A percentile compares a stretch with the other conserved stretches of the same genome.
Conservation (phyloP, 2,113 vertebrate species). For the Nycticebus coucang region DNA sequence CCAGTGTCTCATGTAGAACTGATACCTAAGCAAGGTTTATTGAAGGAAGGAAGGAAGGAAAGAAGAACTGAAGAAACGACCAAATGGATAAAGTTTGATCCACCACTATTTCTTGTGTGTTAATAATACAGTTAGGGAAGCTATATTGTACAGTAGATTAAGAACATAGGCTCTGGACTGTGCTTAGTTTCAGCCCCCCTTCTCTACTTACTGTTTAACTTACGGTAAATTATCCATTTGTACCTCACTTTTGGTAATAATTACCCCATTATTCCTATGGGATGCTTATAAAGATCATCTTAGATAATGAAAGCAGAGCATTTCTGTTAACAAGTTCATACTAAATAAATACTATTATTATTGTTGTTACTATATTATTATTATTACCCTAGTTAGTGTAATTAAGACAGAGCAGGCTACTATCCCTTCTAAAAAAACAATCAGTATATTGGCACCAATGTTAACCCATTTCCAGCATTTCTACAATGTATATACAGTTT, state of each 20-base stretch:
- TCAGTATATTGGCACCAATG: not conserved
- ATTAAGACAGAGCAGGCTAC: not conserved
- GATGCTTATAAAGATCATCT: not conserved
- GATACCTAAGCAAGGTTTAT: not conserved
- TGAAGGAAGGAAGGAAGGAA: not conserved
- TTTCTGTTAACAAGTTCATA: not conserved
- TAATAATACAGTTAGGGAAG: not conserved
- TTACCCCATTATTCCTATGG: not conserved
- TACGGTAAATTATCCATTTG: not conserved
- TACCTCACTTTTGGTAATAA: not conserved
- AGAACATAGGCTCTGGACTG: not conserved
- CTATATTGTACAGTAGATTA: not conserved
- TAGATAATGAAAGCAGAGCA: not conserved
- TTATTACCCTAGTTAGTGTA: not conserved
- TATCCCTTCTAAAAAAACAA: not conserved
- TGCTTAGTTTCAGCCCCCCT: not conserved
- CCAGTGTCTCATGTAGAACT: not conserved
- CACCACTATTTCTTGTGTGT: not conserved
- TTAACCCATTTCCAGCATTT: slow-evolving; percentile 7
- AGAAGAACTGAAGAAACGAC: not conserved
- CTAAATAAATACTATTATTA: not conserved
- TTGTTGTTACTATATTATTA: not conserved
- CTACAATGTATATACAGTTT: not conserved
- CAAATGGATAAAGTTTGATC: not conserved
- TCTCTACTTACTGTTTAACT: not conserved